A percentile compares a stretch with the other conserved stretches of the same genome.
Conservation (phyloP, 2,888 invertebrate species). For the Trachelus troglodyta region DNA sequence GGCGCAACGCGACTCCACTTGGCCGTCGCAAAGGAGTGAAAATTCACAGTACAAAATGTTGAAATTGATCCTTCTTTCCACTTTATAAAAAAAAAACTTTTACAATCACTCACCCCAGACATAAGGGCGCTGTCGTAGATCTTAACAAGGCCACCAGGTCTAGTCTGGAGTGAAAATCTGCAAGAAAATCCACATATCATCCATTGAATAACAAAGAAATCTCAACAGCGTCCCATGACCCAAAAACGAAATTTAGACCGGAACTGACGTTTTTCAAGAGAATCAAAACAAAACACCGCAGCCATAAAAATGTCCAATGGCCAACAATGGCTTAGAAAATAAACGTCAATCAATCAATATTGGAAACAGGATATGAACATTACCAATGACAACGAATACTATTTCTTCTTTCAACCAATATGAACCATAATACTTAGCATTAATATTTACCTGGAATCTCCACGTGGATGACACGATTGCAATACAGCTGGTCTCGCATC, state of each 20-base stretch:
- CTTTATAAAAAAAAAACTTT: background rate
- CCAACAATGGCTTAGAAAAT: too few species aligned
- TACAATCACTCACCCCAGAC: constrained; percentile 72
- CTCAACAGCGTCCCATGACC: constrained; percentile 21
- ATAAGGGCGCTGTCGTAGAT: constrained; percentile 92
- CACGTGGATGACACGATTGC: constrained; percentile 93
- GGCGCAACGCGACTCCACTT: too few species aligned
- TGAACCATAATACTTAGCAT: background rate
- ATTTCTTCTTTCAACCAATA: background rate
- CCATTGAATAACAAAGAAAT: background rate
- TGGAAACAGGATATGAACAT: too few species aligned
- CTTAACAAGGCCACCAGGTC: constrained; percentile 91
- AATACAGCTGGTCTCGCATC: constrained; percentile 90
- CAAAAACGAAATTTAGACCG: constrained; percentile 41
- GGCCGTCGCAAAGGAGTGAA: too few species aligned
- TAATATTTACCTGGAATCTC: constrained; percentile 83
- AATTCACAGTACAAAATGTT: too few species aligned
- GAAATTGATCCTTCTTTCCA: too few species aligned
- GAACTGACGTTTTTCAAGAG: constrained; percentile 14
- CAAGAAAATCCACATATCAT: constrained; percentile 46
- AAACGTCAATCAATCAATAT: too few species aligned
- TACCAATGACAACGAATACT: too few species aligned
- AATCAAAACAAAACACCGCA: too few species aligned
- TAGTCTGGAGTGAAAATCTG: constrained; percentile 88
- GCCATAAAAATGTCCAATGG: too few species aligned